These are phyloP conservation scores for Pelobates fuscus DNA, from an alignment of 2,113 vertebrate species.

Conservation along the genomic window DNA sequence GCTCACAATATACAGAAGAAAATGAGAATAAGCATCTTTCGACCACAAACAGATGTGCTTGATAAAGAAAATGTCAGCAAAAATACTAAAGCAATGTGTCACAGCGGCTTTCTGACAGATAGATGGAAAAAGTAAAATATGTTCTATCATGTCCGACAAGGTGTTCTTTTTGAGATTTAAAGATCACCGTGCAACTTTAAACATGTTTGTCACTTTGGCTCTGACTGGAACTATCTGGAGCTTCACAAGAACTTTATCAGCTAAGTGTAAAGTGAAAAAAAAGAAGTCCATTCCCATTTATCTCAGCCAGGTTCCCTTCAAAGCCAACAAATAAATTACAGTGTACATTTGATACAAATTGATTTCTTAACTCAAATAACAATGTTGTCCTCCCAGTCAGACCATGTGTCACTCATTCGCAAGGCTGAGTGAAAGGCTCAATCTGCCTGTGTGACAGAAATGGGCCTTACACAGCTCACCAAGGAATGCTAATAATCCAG, in stretches of 20 bases:
- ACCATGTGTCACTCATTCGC: constrained; percentile 98
- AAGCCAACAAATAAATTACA: constrained; percentile 99
- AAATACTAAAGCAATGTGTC: constrained; percentile 94
- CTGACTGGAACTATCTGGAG: constrained; percentile 95
- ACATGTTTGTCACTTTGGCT: constrained; percentile 96
- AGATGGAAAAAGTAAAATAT: constrained; percentile 95
- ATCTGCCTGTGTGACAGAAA: constrained; percentile 98
- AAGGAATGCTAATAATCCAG: constrained; percentile 93
- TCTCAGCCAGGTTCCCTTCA: constrained; percentile 99
- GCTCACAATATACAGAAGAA: constrained; percentile 69
- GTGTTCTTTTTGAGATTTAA: constrained; percentile 99
- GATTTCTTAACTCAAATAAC: constrained; percentile 99
- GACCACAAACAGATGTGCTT: constrained; percentile 88
- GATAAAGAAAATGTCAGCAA: constrained; percentile 99
- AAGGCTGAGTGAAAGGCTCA: constrained; percentile 97
- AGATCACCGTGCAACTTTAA: constrained; percentile 99
- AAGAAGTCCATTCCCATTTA: constrained; percentile 94
- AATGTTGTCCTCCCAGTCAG: constrained; percentile 97
- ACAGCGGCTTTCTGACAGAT: constrained; percentile 90
- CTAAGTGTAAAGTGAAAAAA: constrained; percentile 68
- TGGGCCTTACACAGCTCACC: constrained; percentile 83
- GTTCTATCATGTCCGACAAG: constrained; percentile 99
- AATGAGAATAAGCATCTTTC: constrained; percentile 83
- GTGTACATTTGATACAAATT: constrained; percentile 99
- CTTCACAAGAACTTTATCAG: constrained; percentile 99